Conservation (phyloP, 1,140 invertebrate genomes). For the Bombus pyrosoma region DNA sequence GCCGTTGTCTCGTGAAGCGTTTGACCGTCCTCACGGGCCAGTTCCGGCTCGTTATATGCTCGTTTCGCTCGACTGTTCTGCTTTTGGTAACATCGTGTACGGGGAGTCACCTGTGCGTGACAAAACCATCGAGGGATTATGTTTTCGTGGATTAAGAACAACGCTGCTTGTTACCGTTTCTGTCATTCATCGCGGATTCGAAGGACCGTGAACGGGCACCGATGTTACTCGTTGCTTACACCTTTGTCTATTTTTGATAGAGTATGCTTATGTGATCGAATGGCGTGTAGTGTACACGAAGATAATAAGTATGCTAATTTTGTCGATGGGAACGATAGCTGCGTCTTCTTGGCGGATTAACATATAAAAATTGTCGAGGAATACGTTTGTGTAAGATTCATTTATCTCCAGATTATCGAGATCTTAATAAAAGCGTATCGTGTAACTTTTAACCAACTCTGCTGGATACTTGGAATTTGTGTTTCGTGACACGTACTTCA, state of each 20-base stretch:
- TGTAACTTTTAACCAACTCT: neutral
- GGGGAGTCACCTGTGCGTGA: slow-evolving; percentile 6
- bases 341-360: neutral
- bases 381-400: neutral
- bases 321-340: neutral
- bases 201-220: neutral
- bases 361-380: slow-evolving; percentile 7
- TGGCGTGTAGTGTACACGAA: neutral
- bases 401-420: neutral
- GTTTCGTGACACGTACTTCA: neutral
- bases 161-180: slow-evolving; percentile 47
- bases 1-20: slow-evolving; percentile 21
- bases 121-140: slow-evolving; percentile 46
- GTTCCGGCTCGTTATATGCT: slow-evolving; percentile 29
- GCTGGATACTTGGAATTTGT: neutral
- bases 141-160: slow-evolving; percentile 22
- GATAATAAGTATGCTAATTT: slow-evolving; percentile 36
- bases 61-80: slow-evolving; percentile 29
- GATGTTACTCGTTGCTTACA: neutral
- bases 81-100: slow-evolving; percentile 39
- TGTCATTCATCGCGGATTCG: slow-evolving; percentile 48
- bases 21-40: neutral
- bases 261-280: neutral
- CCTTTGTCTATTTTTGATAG: neutral
- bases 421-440: slow-evolving; percentile 8